Evolutionary conservation across 2,113 vertebrate genomes (phyloP).

Genomic region (Barbus barbus): DNA sequence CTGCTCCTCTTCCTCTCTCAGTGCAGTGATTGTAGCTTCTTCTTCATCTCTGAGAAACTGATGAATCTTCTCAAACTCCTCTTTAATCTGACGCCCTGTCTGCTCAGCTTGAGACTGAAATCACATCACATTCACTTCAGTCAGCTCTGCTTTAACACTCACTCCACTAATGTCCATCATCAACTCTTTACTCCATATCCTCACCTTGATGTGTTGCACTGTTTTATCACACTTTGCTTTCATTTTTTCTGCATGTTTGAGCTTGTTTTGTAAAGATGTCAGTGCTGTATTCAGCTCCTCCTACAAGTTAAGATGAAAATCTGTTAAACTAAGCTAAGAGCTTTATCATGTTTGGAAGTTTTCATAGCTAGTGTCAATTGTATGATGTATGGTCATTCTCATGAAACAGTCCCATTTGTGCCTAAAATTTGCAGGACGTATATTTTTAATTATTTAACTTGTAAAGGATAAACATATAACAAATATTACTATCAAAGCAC

Average conservation of each 20-base stretch:
- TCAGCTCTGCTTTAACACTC: neutral
- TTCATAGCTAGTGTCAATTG: too few species aligned
- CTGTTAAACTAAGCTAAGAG: neutral
- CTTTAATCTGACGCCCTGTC: too few species aligned
- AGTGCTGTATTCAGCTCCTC: neutral
- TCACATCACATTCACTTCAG: neutral
- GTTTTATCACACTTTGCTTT: neutral
- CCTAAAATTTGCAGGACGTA: too few species aligned
- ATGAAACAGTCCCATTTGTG: too few species aligned
- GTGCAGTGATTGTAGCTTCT: too few species aligned
- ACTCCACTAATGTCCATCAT: neutral
- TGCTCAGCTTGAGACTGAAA: neutral
- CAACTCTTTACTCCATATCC: neutral
- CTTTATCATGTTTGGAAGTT: neutral
- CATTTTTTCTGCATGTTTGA: neutral
- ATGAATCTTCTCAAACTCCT: too few species aligned
- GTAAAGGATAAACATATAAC: too few species aligned
- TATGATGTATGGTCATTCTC: too few species aligned
- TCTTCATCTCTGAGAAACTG: too few species aligned
- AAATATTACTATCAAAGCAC: neutral
- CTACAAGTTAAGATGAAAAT: neutral
- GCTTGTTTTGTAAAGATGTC: neutral
- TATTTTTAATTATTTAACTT: too few species aligned
- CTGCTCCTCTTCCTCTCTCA: neutral
- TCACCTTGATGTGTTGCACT: neutral